Conservation (phyloP, 2,888 invertebrate genomes). For the Nudaria mundana region DNA sequence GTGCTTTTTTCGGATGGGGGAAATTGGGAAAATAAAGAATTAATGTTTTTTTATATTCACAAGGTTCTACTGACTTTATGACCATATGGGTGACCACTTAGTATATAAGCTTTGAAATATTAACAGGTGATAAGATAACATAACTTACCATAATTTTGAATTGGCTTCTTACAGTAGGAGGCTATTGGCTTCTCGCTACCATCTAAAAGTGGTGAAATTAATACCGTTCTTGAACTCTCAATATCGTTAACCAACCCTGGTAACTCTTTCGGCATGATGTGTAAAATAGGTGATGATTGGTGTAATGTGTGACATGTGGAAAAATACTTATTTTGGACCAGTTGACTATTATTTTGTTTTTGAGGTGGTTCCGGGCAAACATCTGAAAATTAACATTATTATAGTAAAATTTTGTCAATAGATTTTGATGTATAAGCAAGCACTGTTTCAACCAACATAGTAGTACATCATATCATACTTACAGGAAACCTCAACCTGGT, state of each 20-base stretch:
- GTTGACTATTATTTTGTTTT: slow-evolving; percentile 10
- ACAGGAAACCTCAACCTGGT: slow-evolving; percentile 19
- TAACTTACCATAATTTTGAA: slow-evolving; percentile 33
- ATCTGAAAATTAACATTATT: slow-evolving; percentile 12
- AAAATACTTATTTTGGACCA: slow-evolving; percentile 3
- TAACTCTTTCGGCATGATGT: not conserved
- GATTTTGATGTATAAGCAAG: not conserved
- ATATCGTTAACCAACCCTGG: not conserved
- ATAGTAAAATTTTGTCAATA: not conserved
- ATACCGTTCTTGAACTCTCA: not conserved
- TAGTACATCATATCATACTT: too few species aligned
- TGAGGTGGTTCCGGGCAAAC: slow-evolving; percentile 10
- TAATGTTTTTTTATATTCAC: too few species aligned
- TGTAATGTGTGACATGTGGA: not conserved
- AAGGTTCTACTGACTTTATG: not conserved
- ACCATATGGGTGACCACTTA: not conserved
- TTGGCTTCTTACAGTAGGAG: slow-evolving; percentile 2
- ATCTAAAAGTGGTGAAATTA: not conserved
- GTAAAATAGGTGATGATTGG: not conserved
- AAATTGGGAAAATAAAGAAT: too few species aligned
- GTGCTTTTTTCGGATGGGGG: too few species aligned
- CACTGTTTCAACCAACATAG: slow-evolving; percentile 24
- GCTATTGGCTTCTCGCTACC: not conserved
- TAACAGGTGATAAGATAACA: not conserved
- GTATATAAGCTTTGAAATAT: not conserved